phyloP scores from a whole-genome alignment of 1,140 invertebrate species.

The Drosophila serrata region DNA sequence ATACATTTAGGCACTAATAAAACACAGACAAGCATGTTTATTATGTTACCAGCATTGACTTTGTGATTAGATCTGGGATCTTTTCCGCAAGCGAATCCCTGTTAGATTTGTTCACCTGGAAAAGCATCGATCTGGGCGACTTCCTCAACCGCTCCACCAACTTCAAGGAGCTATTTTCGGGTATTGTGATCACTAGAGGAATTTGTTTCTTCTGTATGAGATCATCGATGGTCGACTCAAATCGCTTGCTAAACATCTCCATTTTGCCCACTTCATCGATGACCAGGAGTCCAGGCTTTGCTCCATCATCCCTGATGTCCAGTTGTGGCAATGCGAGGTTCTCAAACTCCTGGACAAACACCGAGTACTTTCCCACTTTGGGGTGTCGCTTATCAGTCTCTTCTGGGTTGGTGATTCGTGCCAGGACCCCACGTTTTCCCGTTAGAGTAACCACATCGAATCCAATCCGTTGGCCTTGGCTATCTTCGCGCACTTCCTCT shows the following conservation, averaged over 20 bases:
- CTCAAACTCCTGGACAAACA: constrained; percentile 63
- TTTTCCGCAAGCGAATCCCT: constrained; percentile 31
- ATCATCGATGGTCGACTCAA: constrained; percentile 27
- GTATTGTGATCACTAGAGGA: constrained; percentile 44
- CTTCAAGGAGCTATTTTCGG: constrained; percentile 5
- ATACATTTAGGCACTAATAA: constrained; percentile 30
- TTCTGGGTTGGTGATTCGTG: constrained; percentile 13
- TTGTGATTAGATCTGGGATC: constrained; percentile 21
- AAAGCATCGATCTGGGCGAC: constrained; percentile 8
- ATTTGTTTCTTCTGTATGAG: constrained; percentile 8
- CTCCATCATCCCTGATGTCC: background rate
- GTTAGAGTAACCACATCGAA: constrained; percentile 61
- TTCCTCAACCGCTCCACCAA: constrained; percentile 54
- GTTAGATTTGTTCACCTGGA: constrained; percentile 41
- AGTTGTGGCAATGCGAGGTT: constrained; percentile 38
- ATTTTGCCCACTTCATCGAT: constrained; percentile 71
- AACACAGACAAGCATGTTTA: constrained; percentile 32
- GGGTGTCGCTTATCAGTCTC: constrained; percentile 28
- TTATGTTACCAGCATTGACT: constrained; percentile 28
- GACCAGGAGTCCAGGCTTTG: constrained; percentile 28
- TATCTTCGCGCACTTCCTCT: constrained; percentile 42
- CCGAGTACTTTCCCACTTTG: constrained; percentile 64
- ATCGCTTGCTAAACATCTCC: constrained; percentile 56
- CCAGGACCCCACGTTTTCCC: constrained; percentile 45
- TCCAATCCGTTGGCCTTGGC: constrained; percentile 47